Percentiles rank a stretch among this genome's conserved stretches.
Evolutionary conservation across 2,113 vertebrate species (phyloP).

Genomic region (Alethe castanea): DNA sequence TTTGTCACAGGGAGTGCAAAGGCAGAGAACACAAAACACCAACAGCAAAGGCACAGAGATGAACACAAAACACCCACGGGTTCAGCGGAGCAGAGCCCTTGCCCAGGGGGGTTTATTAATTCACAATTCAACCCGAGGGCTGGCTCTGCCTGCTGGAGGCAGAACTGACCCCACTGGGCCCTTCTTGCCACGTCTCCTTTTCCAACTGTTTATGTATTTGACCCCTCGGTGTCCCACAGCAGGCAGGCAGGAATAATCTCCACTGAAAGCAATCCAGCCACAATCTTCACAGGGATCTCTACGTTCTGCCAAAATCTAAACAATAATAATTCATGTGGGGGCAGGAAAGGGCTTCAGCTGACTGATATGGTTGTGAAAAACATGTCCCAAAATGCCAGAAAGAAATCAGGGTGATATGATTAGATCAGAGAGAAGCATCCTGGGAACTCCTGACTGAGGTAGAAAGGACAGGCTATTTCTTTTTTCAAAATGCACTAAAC

Average conservation of each 20-base stretch:
- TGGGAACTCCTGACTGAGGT: not conserved
- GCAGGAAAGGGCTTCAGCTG: conserved; percentile 6
- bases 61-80: not conserved
- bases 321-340: not conserved
- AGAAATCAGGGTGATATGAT: not conserved
- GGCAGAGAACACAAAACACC: not conserved
- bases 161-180: not conserved
- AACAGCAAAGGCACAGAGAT: not conserved
- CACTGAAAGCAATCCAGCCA: not conserved
- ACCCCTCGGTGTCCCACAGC: not conserved
- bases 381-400: not conserved
- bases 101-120: not conserved
- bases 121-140: not conserved
- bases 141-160: not conserved
- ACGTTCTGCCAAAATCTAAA: conserved; percentile 1
- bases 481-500: not conserved
- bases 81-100: not conserved
- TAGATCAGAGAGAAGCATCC: not conserved
- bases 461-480: not conserved
- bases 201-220: not conserved
- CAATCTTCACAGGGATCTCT: not conserved
- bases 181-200: not conserved
- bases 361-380: not conserved
- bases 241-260: not conserved
- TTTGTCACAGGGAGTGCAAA: not conserved